Base-by-base conservation (phyloP, 2,113 vertebrate species). In the Colossoma macropomum region DNA sequence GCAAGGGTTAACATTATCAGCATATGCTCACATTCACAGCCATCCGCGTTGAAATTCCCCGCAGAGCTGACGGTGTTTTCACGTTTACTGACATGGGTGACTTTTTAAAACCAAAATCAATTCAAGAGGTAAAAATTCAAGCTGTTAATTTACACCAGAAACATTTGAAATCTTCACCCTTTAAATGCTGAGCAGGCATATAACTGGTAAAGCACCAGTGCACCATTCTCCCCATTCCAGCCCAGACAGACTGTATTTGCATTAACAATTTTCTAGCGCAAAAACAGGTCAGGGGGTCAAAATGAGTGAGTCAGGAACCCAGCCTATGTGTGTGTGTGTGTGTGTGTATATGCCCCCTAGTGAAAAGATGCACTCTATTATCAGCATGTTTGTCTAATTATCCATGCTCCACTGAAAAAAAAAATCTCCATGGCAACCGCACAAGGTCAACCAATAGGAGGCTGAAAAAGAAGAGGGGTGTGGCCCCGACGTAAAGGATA, bases 371-470 rank as follows among this genome's bases (percentile, higher is more conserved):
- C 74, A 86, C 88, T 88, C 87, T 89, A 91, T 90, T 88, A 83
- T 86, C 84, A 86, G 85, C 10, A 73, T 83, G 81, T 83, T 83
- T 71, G 17, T 56, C 90, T 89, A 90, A 93, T 93, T 92, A 92
- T 90, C 88, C 90, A 92, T 87, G 90, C 91, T 86, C 90, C 86
- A 87, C 83, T 93, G 63, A 60, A 87, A 90, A 66, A 50, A 86
- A 89, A 87, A 68, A 91, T 95, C 89, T 90, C 93, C 88, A 93
- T 93, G 93, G 86, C 92, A 94, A 95, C 94, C 87, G 80, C 83
- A 93, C 88, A 92, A 91, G 92, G 92, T 93, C 94, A 94, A 82
- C 92, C 94, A 95, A 92, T 93, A 84, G 86, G 79, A 88, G 77
- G 75, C 76, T 72, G 27, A 1, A 38, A 68, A 68, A 80, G 38